Evolutionary conservation across 2,797 vertebrate species (phyloP), one percentile per base, ranked within the genome.

Genomic region (Limosa lapponica): DNA sequence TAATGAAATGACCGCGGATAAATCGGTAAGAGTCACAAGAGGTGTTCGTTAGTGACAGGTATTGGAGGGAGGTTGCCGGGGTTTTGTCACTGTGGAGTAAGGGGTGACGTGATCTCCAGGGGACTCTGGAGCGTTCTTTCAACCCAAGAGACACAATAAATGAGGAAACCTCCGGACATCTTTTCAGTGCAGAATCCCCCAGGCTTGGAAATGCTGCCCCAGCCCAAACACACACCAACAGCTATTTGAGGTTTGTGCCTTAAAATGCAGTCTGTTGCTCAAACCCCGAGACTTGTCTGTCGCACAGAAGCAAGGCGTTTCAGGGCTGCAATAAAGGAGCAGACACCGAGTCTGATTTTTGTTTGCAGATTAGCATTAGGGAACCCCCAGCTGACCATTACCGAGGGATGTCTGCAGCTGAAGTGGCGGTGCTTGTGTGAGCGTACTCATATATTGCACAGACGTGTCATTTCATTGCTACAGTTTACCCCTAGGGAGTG

Each of bases 31-130:
- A 28, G 73, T 4, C 41, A 59, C 10, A 23, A 11, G 51, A 62
- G 52, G 39, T 4, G 16, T 12, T 73, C 1, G 6, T 27, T 12
- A 11, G 48, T 8, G 88, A 13, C 11, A 46, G n/a, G 6, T 25
- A 6, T 1, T 1, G 1, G 1, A 10, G 57, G 39, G 18, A 3
- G 5, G 13, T 37, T 4, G 3, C 8, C 16, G 0, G 11, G 24
- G 62, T 7, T 49, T 10, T 49, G 78, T 32, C 2, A 0, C 4
- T 15, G 28, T 2, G 6, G 30, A 30, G 2, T 2, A 27, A 32
- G 30, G 55, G 54, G 8, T 2, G 41, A 7, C 3, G 78, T 28
- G 32, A 49, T 74, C 64, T 18, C 10, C 32, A 2, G 30, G 15
- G 41, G 10, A 23, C 9, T 0, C 14, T 6, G 37, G 22, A 64